phyloP scores from a whole-genome alignment of 2,888 invertebrate species.

The Phortica magna region DNA sequence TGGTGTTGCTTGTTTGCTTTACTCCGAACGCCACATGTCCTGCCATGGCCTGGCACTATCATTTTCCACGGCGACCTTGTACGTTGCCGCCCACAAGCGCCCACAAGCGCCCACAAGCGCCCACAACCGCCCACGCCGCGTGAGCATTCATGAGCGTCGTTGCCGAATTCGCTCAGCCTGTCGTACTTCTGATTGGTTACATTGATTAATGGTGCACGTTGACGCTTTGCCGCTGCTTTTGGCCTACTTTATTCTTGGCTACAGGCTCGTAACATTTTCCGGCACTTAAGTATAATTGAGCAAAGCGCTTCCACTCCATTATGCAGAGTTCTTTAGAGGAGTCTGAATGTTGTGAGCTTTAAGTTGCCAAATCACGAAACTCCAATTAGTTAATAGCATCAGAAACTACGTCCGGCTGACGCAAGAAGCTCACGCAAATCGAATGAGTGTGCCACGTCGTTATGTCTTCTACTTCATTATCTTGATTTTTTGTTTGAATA shows the following conservation, averaged over 20 bases:
- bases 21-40: conserved; percentile 52
- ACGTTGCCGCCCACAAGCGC: conserved; percentile 18
- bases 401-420: conserved; percentile 37
- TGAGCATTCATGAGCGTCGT: conserved; percentile 62
- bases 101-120: background rate
- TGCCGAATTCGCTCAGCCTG: conserved; percentile 57
- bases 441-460: background rate
- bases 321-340: conserved; percentile 51
- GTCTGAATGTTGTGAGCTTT: conserved; percentile 2
- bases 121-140: background rate
- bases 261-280: conserved; percentile 55
- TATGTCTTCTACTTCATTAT: background rate
- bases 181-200: conserved; percentile 48
- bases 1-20: conserved; percentile 28
- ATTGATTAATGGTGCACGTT: conserved; percentile 64
- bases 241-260: conserved; percentile 36
- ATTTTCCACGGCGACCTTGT: conserved; percentile 59
- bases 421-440: background rate
- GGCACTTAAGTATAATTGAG: conserved; percentile 69
- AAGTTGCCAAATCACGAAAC: conserved; percentile 62
- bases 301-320: conserved; percentile 65
- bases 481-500: background rate
- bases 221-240: conserved; percentile 43
- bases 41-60: conserved; percentile 49
- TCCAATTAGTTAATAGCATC: conserved; percentile 67